These are phyloP conservation scores for Gulo gulo DNA, from an alignment of 2,113 vertebrate genomes.

Conservation along the genomic window DNA sequence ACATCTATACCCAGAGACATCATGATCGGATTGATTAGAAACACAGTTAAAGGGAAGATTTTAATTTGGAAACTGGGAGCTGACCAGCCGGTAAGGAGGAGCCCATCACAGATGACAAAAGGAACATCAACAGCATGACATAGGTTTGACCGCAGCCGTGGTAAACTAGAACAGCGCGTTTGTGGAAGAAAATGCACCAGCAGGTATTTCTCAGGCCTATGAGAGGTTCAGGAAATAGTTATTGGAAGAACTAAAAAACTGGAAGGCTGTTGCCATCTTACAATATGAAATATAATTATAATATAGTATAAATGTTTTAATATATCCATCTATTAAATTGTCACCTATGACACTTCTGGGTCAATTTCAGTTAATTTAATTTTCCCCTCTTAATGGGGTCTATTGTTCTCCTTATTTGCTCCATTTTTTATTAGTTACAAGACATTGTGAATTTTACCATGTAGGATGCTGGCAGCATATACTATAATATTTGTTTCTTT, in stretches of 20 bases:
- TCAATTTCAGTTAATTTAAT: neutral
- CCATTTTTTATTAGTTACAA: neutral
- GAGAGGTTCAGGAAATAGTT: neutral
- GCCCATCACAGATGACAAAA: neutral
- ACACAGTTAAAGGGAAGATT: neutral
- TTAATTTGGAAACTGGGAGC: neutral
- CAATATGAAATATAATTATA: neutral
- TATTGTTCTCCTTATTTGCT: neutral
- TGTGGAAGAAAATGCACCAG: neutral
- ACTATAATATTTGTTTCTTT: neutral
- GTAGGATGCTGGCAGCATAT: neutral
- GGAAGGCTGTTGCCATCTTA: neutral
- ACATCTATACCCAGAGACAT: neutral
- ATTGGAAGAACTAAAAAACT: neutral
- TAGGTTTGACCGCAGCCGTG: no score
- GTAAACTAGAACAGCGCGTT: neutral
- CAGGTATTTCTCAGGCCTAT: neutral
- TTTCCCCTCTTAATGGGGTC: neutral
- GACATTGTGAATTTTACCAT: constrained; percentile 19
- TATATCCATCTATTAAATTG: neutral
- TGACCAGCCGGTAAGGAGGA: neutral
- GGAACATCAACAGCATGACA: neutral
- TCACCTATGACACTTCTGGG: neutral
- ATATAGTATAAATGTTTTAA: neutral
- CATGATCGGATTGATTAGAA: neutral